Base-by-base conservation (phyloP, 2,113 vertebrate species). In the Hassar affinis region DNA sequence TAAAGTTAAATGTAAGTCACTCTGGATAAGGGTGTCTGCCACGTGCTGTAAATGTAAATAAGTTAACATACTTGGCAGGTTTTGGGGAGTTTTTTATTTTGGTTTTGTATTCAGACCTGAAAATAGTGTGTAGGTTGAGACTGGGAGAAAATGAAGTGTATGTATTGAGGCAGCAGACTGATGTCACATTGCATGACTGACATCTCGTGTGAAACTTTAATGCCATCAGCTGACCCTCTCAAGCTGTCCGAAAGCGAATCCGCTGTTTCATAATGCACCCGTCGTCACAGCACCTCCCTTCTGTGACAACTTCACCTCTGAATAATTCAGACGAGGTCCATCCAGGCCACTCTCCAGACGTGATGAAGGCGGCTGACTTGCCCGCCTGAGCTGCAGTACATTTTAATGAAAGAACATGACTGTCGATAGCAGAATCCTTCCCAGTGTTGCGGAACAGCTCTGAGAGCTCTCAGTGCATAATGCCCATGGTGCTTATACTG, bases 321-420 rank as follows among this genome's bases (percentile, higher is more conserved):
- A 81, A 68, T 68, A 80, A 68, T 52, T 79, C 57, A 79, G 6
- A 62, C 35, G 17, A 27, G 2, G 4, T 62, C 57, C 57, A 66
- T 33, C 38, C 78, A 62, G 78, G 61, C n/a, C 80, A 8, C 35
- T 6, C 33, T 81, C 30, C 52, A 54, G n/a, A n/a, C 57, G 17
- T n/a, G 56, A 74, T 47, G n/a, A 57, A 74, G 17, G 27, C 22
- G 15, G 35, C 51, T 74, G 22, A 82, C 35, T 45, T 72, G 64
- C 18, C 62, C 0, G 11, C 42, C 51, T 38, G 80, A 57, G 25
- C 17, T 74, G 68, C 30, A n/a, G 20, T 20, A n/a, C 51, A 71
- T 81, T 71, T 71, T 72, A 81, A 81, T 57, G n/a, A 57, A 22
- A 57, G 64, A 35, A 27, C 49, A 38, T 72, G 51, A 25, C 51